Base-by-base conservation (phyloP, 2,888 invertebrate species). In the Dorcus parallelipipedus region DNA sequence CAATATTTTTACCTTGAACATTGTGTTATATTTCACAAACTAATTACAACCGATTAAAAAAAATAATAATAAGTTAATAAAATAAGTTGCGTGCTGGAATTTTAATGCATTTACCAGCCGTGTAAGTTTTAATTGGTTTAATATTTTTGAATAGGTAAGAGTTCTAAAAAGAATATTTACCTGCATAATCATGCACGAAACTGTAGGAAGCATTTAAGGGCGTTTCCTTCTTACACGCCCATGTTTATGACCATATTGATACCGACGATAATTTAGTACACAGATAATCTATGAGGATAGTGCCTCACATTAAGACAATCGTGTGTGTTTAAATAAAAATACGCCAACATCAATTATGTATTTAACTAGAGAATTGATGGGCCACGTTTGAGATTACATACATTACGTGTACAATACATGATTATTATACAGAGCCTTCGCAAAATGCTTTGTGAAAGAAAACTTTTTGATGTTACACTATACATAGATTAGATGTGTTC, bases 221-320 rank as follows among this genome's bases (percentile, higher is more conserved):
- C 38, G 49, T 38, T 26, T 47, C 26, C 26, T 47, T 20, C 26
- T 47, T 38, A 50, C 56, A 56, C 56, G 20, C 56, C 56, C 51
- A 51, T 47, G 7, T 49, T 42, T 38, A 52, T 38, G n/a, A 26
- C 33, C 26, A 14, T 41, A 39, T 41, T 33, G 9, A 45, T n/a
- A 9, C 47, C 9, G 40, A 50, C 7, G 40, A 51, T 51, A 56
- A 51, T 56, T 56, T 51, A 56, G 43, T 56, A 45, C 47, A 54
- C 14, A 51, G 51, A 56, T 56, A 49, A 51, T 38, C 38, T 45
- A 45, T 56, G 33, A 33, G 41, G 26, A 51, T 56, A 39, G 41
- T 49, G 51, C 51, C 56, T 49, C 56, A 56, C 56, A 56, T 56
- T 47, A 51, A 56, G 56, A 51, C 50, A 51, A 45, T 51, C 45